Evolutionary conservation across 2,113 vertebrate genomes (phyloP).

Genomic region (Amazona vittata): DNA sequence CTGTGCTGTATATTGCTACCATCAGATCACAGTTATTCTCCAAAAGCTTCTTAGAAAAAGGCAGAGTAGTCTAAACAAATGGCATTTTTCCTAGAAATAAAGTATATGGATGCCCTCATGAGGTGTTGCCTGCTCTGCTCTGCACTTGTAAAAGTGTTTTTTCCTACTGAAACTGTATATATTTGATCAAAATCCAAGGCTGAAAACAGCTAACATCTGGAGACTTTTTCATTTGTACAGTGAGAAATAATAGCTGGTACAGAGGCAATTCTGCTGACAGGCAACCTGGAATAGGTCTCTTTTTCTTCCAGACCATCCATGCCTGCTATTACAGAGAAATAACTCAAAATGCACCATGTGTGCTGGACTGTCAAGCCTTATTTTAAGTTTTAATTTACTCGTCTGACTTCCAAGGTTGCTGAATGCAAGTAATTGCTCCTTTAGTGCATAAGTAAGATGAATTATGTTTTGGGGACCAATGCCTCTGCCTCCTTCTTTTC

Average conservation of each 20-base stretch:
- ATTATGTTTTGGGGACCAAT: neutral
- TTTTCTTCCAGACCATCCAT: neutral
- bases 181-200: constrained; percentile 11
- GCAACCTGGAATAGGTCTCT: neutral
- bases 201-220: neutral
- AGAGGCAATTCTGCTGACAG: constrained; percentile 3
- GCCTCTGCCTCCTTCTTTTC: neutral
- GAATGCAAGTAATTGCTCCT: neutral
- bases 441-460: constrained; percentile 19
- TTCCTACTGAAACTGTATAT: neutral
- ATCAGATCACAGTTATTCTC: neutral
- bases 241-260: neutral
- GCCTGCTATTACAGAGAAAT: neutral
- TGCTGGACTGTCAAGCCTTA: neutral
- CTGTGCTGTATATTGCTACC: neutral
- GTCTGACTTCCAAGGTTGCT: constrained; percentile 35
- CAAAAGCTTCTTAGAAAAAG: neutral
- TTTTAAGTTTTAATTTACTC: constrained; percentile 43
- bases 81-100: constrained; percentile 9
- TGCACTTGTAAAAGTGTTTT: neutral
- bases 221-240: neutral
- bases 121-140: neutral
- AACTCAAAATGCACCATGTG: neutral
- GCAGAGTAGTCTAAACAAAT: constrained; percentile 4
- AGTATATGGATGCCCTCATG: neutral